phyloP scores from a whole-genome alignment of 2,888 invertebrate species.

The Monochamus alternatus region DNA sequence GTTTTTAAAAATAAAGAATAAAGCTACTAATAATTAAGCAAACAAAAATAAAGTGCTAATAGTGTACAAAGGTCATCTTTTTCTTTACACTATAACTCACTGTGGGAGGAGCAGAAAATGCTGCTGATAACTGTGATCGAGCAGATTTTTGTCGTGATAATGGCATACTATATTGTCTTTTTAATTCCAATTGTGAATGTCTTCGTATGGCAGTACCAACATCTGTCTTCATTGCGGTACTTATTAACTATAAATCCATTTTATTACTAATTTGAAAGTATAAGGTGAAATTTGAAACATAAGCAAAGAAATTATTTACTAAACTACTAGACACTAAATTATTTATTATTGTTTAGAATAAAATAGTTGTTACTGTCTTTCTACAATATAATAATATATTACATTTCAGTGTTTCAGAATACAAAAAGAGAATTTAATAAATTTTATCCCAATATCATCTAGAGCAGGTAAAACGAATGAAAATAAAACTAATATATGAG shows the following conservation, averaged over 20 bases:
- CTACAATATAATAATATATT: too few species aligned
- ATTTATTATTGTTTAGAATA: too few species aligned
- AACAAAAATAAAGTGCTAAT: constrained; percentile 21
- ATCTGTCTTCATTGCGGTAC: constrained; percentile 85
- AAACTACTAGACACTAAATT: too few species aligned
- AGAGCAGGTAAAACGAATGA: too few species aligned
- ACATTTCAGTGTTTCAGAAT: too few species aligned
- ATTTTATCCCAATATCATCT: too few species aligned
- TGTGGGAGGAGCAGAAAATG: constrained; percentile 68
- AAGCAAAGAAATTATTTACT: too few species aligned
- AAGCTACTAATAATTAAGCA: constrained; percentile 12
- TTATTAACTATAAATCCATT: constrained; percentile 78
- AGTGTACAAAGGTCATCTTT: constrained; percentile 10
- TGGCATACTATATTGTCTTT: constrained; percentile 67
- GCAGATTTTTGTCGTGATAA: constrained; percentile 70
- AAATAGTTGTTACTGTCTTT: too few species aligned
- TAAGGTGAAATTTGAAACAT: too few species aligned
- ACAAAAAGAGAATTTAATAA: too few species aligned
- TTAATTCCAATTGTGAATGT: constrained; percentile 55
- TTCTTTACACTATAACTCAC: constrained; percentile 64
- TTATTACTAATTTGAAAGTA: constrained; percentile 2
- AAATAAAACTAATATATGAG: too few species aligned
- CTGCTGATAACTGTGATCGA: constrained; percentile 71
- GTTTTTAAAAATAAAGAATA: background rate
- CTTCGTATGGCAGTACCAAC: constrained; percentile 73